A percentile compares a stretch with the other conserved stretches of the same genome.
Conservation (phyloP, 2,797 vertebrate species). For the Pseudochromis fuscus region DNA sequence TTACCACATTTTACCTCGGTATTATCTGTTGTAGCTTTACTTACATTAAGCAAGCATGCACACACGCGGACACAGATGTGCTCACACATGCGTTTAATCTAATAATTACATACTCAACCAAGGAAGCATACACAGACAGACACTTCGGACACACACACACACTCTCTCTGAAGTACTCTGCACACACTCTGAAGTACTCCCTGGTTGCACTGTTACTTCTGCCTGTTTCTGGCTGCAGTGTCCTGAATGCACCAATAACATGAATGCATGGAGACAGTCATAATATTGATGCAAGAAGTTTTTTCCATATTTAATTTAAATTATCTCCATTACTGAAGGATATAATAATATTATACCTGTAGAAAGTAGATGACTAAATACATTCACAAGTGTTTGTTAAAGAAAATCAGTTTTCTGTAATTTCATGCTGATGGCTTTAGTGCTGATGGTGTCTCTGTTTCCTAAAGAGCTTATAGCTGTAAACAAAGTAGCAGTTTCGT, state of each 20-base stretch:
- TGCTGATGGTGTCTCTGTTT: constrained; percentile 4
- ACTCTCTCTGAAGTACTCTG: neutral
- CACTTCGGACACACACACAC: neutral
- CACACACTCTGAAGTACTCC: no score
- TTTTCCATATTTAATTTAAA: neutral
- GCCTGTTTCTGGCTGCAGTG: neutral
- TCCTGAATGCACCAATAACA: neutral
- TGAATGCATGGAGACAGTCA: neutral
- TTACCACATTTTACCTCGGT: constrained; percentile 9
- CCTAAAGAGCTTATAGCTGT: constrained; percentile 38
- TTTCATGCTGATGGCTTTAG: constrained; percentile 23
- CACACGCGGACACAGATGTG: constrained; percentile 33
- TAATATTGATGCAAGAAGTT: no score
- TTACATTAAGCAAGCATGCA: constrained; percentile 14
- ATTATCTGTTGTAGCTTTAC: constrained; percentile 10
- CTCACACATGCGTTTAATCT: constrained; percentile 44
- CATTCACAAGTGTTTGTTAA: constrained; percentile 12
- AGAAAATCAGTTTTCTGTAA: constrained; percentile 46
- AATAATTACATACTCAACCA: constrained; percentile 28
- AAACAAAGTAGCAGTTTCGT: constrained; percentile 48
- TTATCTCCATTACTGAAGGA: neutral
- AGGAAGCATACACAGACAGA: constrained; percentile 13
- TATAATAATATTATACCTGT: neutral
- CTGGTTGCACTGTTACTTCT: neutral
- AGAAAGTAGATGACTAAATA: neutral